Percentiles rank a stretch among this genome's conserved stretches.
Evolutionary conservation across 2,797 vertebrate genomes (phyloP).

Genomic region (Scolopax bukidnonensis): DNA sequence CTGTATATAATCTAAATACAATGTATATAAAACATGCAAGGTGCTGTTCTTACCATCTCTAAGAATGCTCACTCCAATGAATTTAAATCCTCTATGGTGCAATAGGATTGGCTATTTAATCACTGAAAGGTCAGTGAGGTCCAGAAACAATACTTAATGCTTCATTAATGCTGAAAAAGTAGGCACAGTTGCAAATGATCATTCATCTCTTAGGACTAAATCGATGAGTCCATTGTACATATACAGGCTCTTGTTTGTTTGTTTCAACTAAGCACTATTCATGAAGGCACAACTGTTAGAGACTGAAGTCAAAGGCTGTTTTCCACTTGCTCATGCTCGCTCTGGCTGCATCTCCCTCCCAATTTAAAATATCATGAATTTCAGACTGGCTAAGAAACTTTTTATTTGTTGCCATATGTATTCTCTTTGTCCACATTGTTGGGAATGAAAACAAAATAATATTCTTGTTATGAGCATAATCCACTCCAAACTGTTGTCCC

Average conservation of each 20-base stretch:
- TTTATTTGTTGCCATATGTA: neutral
- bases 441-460: neutral
- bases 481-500: neutral
- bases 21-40: neutral
- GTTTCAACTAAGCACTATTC: neutral
- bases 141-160: conserved; percentile 28
- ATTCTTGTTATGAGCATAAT: neutral
- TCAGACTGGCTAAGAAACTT: neutral
- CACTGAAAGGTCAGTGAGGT: neutral
- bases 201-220: neutral
- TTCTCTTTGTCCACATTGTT: neutral
- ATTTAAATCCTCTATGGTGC: neutral
- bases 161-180: neutral
- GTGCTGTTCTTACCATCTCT: neutral
- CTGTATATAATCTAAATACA: conserved; percentile 41
- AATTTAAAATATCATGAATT: neutral
- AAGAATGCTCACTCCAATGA: neutral
- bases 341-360: neutral
- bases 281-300: neutral
- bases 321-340: rapidly evolving
- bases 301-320: neutral
- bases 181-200: neutral
- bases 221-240: rapidly evolving
- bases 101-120: conserved; percentile 21
- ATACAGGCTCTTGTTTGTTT: neutral